These are phyloP conservation scores for Cebus imitator DNA, from an alignment of 2,113 vertebrate species.

Conservation along the genomic window DNA sequence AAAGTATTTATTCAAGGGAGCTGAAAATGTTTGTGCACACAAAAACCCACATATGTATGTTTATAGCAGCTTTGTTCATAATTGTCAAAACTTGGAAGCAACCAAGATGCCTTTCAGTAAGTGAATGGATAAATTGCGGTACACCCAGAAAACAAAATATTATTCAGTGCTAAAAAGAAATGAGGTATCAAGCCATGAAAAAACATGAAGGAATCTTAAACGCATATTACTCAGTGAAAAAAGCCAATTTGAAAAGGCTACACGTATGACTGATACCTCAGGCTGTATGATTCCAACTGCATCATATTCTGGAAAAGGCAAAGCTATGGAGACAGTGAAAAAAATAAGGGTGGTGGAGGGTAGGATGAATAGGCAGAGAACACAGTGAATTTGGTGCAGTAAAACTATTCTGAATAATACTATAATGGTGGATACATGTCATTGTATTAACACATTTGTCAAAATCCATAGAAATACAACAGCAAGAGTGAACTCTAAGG, in stretches of 20 bases:
- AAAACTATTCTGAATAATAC: neutral
- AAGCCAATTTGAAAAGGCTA: slow-evolving; percentile 5
- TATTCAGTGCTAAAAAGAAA: slow-evolving; percentile 20
- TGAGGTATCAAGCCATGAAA: neutral
- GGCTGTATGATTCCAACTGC: neutral
- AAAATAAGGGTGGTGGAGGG: neutral
- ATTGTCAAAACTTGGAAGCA: neutral
- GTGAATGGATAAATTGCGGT: neutral
- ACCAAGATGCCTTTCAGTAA: neutral
- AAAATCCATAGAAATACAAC: neutral
- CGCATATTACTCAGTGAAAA: neutral
- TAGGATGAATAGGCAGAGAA: neutral
- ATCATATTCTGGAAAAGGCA: neutral
- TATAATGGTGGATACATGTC: neutral
- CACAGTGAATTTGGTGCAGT: neutral
- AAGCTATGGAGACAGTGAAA: neutral
- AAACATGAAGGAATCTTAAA: neutral
- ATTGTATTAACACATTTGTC: neutral
- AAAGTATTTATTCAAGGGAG: neutral
- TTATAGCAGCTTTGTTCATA: neutral
- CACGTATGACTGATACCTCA: neutral
- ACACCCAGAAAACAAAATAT: neutral
- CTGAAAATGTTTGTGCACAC: neutral
- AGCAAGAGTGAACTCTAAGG: neutral
- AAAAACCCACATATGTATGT: neutral